A percentile compares a stretch with the other conserved stretches of the same genome.
Evolutionary conservation across 2,113 vertebrate genomes (phyloP).

Genomic region (Lasiurus cinereus): DNA sequence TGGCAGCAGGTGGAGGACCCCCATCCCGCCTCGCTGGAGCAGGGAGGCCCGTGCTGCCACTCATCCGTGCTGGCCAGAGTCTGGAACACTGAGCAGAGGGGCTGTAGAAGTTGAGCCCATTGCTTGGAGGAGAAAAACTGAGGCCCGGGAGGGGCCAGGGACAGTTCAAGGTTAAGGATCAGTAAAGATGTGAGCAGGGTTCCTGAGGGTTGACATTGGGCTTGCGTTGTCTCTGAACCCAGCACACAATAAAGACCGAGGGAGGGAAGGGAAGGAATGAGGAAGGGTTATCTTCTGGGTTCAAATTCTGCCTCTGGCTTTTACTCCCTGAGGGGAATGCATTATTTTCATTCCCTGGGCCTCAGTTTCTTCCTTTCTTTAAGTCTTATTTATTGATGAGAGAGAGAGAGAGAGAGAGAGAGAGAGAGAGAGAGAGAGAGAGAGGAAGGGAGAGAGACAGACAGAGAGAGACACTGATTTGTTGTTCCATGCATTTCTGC

Average conservation of each 20-base stretch:
- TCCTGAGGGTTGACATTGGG: background rate
- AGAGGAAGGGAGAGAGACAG: no score
- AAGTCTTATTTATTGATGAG: background rate
- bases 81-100: background rate
- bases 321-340: background rate
- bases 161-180: background rate
- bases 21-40: slow-evolving; percentile 17
- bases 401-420: no score
- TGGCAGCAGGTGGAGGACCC: slow-evolving; percentile 99
- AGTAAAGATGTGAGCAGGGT: background rate
- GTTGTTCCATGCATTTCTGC: background rate
- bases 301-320: background rate
- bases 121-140: slow-evolving; percentile 52
- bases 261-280: background rate
- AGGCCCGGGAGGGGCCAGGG: background rate
- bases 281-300: no score
- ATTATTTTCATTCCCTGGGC: background rate
- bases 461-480: background rate
- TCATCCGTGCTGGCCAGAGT: rapidly evolving
- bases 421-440: no score
- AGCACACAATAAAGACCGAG: background rate
- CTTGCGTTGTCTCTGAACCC: background rate
- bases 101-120: background rate
- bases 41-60: slow-evolving; percentile 30
- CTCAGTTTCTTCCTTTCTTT: background rate